Evolutionary conservation across 1,140 invertebrate genomes (phyloP).

Genomic region (Atta texana): DNA sequence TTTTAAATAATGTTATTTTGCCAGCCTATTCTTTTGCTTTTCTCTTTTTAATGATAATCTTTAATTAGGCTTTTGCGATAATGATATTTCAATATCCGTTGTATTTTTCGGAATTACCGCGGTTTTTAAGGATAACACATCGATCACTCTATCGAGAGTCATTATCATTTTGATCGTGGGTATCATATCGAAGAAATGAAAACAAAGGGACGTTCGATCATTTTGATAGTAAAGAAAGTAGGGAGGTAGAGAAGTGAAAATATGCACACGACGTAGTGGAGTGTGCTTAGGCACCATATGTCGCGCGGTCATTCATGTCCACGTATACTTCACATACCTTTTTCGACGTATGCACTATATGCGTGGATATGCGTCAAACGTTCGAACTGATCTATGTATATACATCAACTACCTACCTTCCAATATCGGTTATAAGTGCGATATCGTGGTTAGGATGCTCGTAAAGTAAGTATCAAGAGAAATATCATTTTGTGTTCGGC

Average conservation of each 20-base stretch:
- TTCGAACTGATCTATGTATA: slow-evolving; percentile 37
- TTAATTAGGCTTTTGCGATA: not conserved
- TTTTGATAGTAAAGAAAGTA: slow-evolving; percentile 21
- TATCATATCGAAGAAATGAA: slow-evolving; percentile 15
- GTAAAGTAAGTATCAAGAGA: slow-evolving; percentile 45
- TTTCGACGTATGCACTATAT: slow-evolving; percentile 20
- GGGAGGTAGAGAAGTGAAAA: not conserved
- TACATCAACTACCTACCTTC: slow-evolving; percentile 14
- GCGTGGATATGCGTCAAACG: slow-evolving; percentile 2
- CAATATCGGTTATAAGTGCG: slow-evolving; percentile 49
- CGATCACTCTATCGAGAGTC: not conserved
- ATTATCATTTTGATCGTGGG: not conserved
- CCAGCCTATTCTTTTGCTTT: not conserved
- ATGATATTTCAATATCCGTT: slow-evolving; percentile 7
- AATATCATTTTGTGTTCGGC: not conserved
- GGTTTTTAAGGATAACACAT: not conserved
- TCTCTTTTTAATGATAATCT: not conserved
- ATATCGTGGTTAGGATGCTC: slow-evolving; percentile 11
- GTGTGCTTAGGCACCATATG: slow-evolving; percentile 64
- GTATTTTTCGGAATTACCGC: not conserved
- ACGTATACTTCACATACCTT: slow-evolving; percentile 56
- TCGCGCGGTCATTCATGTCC: slow-evolving; percentile 69
- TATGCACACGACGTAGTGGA: slow-evolving; percentile 15
- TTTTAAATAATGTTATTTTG: not conserved
- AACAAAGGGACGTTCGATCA: slow-evolving; percentile 27